Base-by-base conservation (phyloP, 2,797 vertebrate species). In the Arremon aurantiirostris region DNA sequence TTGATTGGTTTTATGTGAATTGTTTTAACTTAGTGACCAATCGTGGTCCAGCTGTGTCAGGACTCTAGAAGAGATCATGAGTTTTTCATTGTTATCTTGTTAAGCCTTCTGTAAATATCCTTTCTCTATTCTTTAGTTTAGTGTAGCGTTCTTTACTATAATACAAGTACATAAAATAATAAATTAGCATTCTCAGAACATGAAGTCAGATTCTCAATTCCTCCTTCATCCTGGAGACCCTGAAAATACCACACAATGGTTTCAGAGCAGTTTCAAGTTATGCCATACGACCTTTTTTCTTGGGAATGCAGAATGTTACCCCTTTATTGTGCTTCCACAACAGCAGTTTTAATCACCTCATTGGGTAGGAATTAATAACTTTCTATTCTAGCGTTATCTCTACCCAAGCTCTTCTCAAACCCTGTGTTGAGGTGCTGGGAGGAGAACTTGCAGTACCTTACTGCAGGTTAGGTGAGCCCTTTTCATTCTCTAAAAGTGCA, bases 361-460 rank as follows among this genome's bases (percentile, higher is more conserved):
- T 39, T 73, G 79, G 66, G 86, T 70, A 71, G 27, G 86, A 97
- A 93, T 96, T 96, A 93, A 59, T 97, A 94, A 95, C 70, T 97
- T 97, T 66, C 89, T 80, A 34, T 91, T 56, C 39, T 50, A 34
- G 28, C 85, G 59, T 91, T 90, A 52, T 72, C 63, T 96, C 91
- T 97, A 55, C 83, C 86, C 70, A 52, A 93, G 68, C 96, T 97
- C 77, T 94, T 90, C 85, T 96, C 44, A 53, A 94, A 86, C 68
- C 34, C 61, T 85, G 18, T 65, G 37, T 23, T 52, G 63, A 78
- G 15, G 65, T 93, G 50, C 70, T 86, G 34, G 30, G 57, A 88
- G 80, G 32, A 61, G 56, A 66, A 65, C n/a, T 70, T 84, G n/a
- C 90, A 86, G 65, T 78, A 77, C 16, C 12, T 59, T 93, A 53